Conservation (phyloP, 2,888 invertebrate genomes). For the Cataglyphis rosenhaueri region DNA sequence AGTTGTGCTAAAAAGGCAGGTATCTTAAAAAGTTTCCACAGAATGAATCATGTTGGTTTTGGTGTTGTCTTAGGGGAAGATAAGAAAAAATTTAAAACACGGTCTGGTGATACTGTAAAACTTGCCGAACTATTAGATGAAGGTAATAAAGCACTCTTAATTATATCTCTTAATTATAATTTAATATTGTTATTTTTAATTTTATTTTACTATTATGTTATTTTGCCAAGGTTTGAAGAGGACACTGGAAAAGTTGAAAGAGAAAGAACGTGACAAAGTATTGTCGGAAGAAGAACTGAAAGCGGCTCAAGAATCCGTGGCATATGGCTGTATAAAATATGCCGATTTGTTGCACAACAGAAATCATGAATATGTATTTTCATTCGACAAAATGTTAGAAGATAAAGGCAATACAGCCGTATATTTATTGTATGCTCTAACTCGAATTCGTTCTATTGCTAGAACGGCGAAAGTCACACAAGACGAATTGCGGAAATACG, state of each 20-base stretch:
- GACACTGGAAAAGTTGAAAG: constrained; percentile 92
- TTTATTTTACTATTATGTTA: neutral
- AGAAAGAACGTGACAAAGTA: constrained; percentile 95
- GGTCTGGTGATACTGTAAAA: constrained; percentile 98
- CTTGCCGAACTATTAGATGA: constrained; percentile 96
- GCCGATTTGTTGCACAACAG: constrained; percentile 98
- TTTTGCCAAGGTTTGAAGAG: constrained; percentile 88
- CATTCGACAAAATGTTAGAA: constrained; percentile 99
- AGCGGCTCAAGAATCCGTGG: constrained; percentile 95
- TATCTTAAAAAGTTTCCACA: constrained; percentile 88
- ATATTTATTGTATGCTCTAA: constrained; percentile 97
- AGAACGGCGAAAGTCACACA: constrained; percentile 90
- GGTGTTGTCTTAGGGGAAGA: constrained; percentile 99
- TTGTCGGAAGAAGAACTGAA: constrained; percentile 93
- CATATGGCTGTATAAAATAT: constrained; percentile 99
- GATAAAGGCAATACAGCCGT: constrained; percentile 99
- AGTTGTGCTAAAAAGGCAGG: constrained; percentile 93
- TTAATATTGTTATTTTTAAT: neutral
- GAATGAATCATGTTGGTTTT: constrained; percentile 97
- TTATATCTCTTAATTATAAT: neutral
- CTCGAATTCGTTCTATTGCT: constrained; percentile 96
- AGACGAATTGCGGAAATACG: constrained; percentile 88
- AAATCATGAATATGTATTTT: constrained; percentile 97
- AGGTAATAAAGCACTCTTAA: constrained; percentile 85
- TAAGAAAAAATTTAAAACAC: constrained; percentile 99